Percentiles rank a stretch among this genome's conserved stretches.
phyloP scores from a whole-genome alignment of 2,797 vertebrate species.

The Propithecus deckenii region DNA sequence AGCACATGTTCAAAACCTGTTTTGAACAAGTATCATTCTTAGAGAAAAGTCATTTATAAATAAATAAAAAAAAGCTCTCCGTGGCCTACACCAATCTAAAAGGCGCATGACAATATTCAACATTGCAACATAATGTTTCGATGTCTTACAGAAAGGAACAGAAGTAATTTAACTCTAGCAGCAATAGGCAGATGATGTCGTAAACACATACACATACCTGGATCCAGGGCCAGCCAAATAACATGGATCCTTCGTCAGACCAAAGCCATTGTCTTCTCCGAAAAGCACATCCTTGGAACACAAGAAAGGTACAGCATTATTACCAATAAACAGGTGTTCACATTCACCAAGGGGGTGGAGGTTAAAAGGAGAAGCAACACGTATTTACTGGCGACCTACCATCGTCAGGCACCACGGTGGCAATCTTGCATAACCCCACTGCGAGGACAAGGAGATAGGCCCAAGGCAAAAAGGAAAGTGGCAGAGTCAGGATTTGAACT shows the following conservation, averaged over 20 bases:
- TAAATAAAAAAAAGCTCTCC: neutral
- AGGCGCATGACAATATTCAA: neutral
- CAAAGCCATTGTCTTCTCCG: conserved; percentile 81
- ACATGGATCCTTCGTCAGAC: conserved; percentile 82
- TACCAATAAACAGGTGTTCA: neutral
- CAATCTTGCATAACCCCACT: neutral
- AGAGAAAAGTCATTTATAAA: neutral
- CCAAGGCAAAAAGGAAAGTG: neutral
- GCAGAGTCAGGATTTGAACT: neutral
- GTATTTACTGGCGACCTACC: neutral
- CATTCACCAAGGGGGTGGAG: neutral
- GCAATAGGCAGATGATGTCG: neutral
- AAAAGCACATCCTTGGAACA: conserved; percentile 87
- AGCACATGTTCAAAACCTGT: neutral
- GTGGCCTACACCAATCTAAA: neutral
- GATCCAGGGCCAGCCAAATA: conserved; percentile 73
- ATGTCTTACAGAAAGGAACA: neutral
- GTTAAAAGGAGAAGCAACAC: neutral
- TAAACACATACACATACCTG: conserved; percentile 82
- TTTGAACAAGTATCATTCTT: neutral
- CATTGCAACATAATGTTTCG: neutral
- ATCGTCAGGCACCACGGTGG: neutral
- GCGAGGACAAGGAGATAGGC: accelerated
- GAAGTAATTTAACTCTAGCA: neutral
- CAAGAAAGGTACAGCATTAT: neutral